phyloP scores from a whole-genome alignment of 2,113 vertebrate species.

The Accipiter cooperii region DNA sequence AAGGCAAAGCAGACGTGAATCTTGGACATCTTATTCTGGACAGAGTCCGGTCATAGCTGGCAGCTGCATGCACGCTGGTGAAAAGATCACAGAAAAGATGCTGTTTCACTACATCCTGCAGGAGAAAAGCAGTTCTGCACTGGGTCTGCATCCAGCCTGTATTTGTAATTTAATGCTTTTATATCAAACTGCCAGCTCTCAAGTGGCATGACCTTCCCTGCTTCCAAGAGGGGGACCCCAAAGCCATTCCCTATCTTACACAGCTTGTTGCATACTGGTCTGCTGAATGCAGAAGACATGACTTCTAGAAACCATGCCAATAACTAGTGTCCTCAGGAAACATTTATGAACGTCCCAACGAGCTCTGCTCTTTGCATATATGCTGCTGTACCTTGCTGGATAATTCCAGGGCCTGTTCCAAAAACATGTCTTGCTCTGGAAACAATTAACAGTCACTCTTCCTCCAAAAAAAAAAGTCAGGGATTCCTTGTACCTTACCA shows the following conservation, averaged over 20 bases:
- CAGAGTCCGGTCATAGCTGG: background rate
- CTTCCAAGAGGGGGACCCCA: background rate
- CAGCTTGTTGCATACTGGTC: background rate
- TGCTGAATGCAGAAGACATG: background rate
- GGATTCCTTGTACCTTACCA: background rate
- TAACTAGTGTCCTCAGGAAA: background rate
- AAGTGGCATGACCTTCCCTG: background rate
- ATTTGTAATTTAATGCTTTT: background rate
- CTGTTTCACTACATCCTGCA: background rate
- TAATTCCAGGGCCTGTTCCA: slow-evolving; percentile 19
- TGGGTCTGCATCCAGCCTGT: background rate
- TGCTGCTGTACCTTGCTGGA: background rate
- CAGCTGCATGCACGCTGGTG: background rate
- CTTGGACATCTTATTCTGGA: background rate
- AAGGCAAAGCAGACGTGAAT: background rate
- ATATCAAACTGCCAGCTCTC: background rate
- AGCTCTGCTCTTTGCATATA: background rate
- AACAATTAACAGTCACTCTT: background rate
- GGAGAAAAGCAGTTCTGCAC: background rate
- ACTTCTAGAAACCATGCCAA: background rate
- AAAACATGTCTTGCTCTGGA: background rate
- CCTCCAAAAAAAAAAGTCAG: background rate
- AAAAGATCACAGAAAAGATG: background rate
- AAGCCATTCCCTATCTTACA: background rate
- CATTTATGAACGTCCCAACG: background rate